These are phyloP conservation scores for Herpetotheres cachinnans DNA, from an alignment of 2,113 vertebrate species.

Conservation along the genomic window DNA sequence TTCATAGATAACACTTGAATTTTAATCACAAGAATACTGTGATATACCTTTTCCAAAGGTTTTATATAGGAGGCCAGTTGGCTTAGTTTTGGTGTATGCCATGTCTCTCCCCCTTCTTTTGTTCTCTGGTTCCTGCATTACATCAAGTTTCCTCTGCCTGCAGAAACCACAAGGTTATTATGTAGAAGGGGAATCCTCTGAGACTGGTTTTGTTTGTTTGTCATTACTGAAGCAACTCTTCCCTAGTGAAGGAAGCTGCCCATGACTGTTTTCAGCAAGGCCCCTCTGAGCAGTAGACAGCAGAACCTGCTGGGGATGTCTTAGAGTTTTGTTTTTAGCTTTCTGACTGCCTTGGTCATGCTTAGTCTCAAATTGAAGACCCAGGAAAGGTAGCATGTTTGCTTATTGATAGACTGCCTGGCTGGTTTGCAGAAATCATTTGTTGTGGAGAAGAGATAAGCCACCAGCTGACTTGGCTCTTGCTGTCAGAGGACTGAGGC, in stretches of 20 bases:
- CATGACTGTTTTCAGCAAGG: not conserved
- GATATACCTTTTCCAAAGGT: not conserved
- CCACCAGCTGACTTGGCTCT: not conserved
- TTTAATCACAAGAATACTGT: not conserved
- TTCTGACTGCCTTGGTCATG: not conserved
- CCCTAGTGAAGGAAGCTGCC: not conserved
- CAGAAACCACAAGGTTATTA: not conserved
- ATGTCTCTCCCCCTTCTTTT: not conserved
- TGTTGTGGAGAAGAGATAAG: not conserved
- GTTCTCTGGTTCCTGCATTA: not conserved
- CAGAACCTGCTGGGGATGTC: not conserved
- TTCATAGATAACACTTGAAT: not conserved
- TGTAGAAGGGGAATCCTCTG: not conserved
- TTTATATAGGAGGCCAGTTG: not conserved
- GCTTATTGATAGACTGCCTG: not conserved
- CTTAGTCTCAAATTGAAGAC: not conserved
- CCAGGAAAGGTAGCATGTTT: not conserved
- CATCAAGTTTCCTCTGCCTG: not conserved
- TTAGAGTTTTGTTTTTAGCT: not conserved
- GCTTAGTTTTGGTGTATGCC: not conserved
- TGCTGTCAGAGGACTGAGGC: not conserved
- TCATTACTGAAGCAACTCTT: not conserved
- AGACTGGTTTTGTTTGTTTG: not conserved
- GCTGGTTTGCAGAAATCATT: not conserved
- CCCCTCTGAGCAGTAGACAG: not conserved